Evolutionary conservation across 1,140 invertebrate genomes (phyloP).

Genomic region (Patella vulgata): DNA sequence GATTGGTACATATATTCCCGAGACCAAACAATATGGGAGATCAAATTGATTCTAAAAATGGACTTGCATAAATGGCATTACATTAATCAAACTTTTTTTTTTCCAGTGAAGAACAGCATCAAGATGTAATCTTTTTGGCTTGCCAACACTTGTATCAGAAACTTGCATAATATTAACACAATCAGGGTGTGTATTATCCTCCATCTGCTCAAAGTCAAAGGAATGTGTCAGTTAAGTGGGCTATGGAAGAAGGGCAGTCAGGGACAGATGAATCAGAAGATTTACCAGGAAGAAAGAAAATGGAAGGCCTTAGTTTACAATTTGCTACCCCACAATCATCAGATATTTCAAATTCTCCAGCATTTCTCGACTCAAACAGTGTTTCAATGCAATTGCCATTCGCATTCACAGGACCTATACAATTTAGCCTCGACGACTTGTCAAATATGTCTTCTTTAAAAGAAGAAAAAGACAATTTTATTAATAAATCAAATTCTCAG

Average conservation of each 20-base stretch:
- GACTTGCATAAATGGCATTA: too few species aligned
- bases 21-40: too few species aligned
- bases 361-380: slow-evolving; percentile 7
- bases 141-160: too few species aligned
- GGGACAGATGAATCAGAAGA: slow-evolving; percentile 12
- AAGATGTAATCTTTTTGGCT: too few species aligned
- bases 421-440: neutral
- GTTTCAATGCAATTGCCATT: slow-evolving; percentile 2
- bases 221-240: slow-evolving; percentile 13
- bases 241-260: slow-evolving; percentile 13
- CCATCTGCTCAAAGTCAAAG: neutral
- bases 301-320: slow-evolving; percentile 6
- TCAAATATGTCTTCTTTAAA: slow-evolving; percentile 2
- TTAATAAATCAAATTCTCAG: neutral
- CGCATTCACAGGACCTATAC: slow-evolving; percentile 3
- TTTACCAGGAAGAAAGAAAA: slow-evolving; percentile 6
- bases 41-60: too few species aligned
- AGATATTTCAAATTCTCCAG: slow-evolving; percentile 4
- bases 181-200: too few species aligned
- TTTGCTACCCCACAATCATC: neutral
- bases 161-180: too few species aligned
- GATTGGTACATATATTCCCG: too few species aligned
- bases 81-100: too few species aligned
- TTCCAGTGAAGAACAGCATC: too few species aligned
- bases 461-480: slow-evolving; percentile 8